Evolutionary conservation across 92 coral and sea anemone genomes (phyloP).

Genomic region (Siderastrea siderea): DNA sequence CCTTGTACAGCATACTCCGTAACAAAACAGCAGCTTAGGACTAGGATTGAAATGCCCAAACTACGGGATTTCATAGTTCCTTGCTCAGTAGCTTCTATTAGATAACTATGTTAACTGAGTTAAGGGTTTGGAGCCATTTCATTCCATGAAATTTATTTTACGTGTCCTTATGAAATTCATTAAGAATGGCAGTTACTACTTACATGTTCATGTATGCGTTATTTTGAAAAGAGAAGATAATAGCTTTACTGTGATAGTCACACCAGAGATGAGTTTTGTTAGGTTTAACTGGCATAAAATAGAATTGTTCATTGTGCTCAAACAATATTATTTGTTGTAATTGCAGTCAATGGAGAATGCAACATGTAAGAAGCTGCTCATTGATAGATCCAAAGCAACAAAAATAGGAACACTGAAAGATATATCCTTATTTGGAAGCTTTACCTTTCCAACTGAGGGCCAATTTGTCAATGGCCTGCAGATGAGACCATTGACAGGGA

Average conservation of each 20-base stretch:
- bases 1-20: no score
- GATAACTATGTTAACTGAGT: no score
- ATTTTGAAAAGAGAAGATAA: no score
- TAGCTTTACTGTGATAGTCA: no score
- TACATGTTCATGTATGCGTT: no score
- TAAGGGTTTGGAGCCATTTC: no score
- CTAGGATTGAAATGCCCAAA: neutral
- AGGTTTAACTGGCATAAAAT: neutral
- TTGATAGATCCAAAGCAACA: conserved; percentile 51
- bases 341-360: conserved; percentile 62
- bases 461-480: neutral
- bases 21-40: neutral
- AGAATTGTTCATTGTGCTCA: neutral
- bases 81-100: no score
- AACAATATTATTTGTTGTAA: neutral
- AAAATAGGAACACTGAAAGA: conserved; percentile 39
- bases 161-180: no score
- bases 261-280: no score
- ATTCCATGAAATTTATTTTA: no score
- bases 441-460: conserved; percentile 32
- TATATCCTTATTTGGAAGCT: conserved; percentile 33
- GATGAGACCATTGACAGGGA: conserved; percentile 24
- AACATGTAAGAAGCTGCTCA: conserved; percentile 54
- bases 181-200: no score
- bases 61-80: neutral